These are phyloP conservation scores for Hemibagrus wyckioides DNA, from an alignment of 2,113 vertebrate genomes.

Conservation along the genomic window DNA sequence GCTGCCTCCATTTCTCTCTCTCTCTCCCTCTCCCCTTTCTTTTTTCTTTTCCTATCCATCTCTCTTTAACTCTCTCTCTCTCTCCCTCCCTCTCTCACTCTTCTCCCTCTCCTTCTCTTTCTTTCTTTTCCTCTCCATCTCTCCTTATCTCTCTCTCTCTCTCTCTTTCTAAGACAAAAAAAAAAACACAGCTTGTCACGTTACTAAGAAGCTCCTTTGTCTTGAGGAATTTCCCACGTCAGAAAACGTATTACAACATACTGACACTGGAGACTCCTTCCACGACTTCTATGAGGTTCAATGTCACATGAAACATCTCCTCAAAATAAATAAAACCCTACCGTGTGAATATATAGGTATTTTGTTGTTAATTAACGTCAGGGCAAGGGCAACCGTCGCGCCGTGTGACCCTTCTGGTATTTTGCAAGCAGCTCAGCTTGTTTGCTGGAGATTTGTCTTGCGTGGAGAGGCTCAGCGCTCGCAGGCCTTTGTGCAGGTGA, in stretches of 20 bases:
- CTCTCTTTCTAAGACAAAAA: not conserved
- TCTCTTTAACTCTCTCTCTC: too few species aligned
- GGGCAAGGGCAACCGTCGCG: not conserved
- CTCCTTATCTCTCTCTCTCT: not conserved
- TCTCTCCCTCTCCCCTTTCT: not conserved
- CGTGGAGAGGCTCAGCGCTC: constrained; percentile 65
- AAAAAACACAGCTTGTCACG: not conserved
- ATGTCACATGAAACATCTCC: not conserved
- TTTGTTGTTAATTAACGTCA: not conserved
- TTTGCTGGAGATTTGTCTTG: constrained; percentile 72
- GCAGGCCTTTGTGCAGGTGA: constrained; percentile 71
- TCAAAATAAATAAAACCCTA: not conserved
- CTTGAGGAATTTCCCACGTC: not conserved
- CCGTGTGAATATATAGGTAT: not conserved
- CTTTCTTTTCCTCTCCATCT: not conserved
- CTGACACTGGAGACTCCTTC: constrained; percentile 17
- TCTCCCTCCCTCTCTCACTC: too few species aligned
- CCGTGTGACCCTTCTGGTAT: not conserved
- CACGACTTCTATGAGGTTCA: too few species aligned
- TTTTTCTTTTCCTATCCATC: not conserved
- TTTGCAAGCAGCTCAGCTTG: constrained; percentile 55
- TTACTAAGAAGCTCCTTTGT: not conserved
- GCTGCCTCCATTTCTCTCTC: too few species aligned
- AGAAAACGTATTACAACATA: not conserved
- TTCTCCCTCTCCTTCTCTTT: too few species aligned